These are phyloP conservation scores for Scaptomyza pallida DNA, from an alignment of 1,140 invertebrate genomes.

Conservation along the genomic window DNA sequence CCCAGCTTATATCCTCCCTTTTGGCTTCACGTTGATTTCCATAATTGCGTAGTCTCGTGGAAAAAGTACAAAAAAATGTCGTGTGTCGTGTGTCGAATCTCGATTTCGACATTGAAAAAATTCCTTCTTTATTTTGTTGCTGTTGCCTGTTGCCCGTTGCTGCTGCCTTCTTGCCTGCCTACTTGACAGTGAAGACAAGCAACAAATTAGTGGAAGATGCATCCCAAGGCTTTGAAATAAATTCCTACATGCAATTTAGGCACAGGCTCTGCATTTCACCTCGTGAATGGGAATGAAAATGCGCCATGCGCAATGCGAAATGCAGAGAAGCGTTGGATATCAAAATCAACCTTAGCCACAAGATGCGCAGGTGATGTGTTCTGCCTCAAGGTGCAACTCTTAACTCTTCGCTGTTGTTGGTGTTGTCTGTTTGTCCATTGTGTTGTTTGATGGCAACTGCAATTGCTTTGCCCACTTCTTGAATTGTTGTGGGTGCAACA, in stretches of 20 bases:
- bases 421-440: constrained; percentile 9
- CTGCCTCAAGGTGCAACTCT: constrained; percentile 32
- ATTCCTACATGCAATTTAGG: constrained; percentile 66
- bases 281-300: constrained; percentile 38
- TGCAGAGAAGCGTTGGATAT: constrained; percentile 21
- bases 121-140: constrained; percentile 31
- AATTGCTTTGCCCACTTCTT: background rate
- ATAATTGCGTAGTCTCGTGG: constrained; percentile 52
- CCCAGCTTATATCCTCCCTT: constrained; percentile 1
- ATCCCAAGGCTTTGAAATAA: constrained; percentile 64
- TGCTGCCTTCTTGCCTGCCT: constrained; percentile 1
- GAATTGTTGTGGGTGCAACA: constrained; percentile 54
- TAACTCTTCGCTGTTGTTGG: background rate
- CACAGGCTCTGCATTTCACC: constrained; percentile 4
- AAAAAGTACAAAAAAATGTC: constrained; percentile 44
- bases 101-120: constrained; percentile 60
- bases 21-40: constrained; percentile 21
- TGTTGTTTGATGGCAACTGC: constrained; percentile 14
- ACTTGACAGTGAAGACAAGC: constrained; percentile 46
- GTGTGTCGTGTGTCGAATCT: constrained; percentile 50
- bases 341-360: constrained; percentile 11
- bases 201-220: constrained; percentile 64
- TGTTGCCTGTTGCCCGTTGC: constrained; percentile 11
- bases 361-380: constrained; percentile 61
- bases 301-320: constrained; percentile 1